Evolutionary conservation across 2,888 invertebrate genomes (phyloP), one percentile per base, ranked within the genome.

Genomic region (Saturnia japonica): DNA sequence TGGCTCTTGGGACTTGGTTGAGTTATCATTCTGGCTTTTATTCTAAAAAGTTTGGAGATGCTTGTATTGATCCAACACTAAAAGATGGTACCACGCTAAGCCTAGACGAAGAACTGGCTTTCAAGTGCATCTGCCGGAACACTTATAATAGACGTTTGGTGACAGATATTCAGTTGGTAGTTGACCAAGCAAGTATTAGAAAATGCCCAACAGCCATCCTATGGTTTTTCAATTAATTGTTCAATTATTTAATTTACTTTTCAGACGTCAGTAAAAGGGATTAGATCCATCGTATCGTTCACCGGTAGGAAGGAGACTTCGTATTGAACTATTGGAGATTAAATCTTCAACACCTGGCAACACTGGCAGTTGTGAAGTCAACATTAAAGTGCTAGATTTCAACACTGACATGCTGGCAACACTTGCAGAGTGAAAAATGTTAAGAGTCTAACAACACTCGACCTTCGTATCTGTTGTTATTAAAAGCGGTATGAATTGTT

Each of bases 201-300:
- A 34, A 34, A 34, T 34, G 34, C 34, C 34, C 34, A 4, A 34
- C 34, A 2, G 6, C 34, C 34, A 34, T 34, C 3, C 34, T 34
- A 34, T 34, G 6, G 6, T 34, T 34, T 34, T 34, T n/a, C n/a
- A n/a, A n/a, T n/a, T n/a, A n/a, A 34, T 34, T 34, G 34, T 34
- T 6, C 34, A 34, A n/a, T 72, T 14, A 68, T 51, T 75, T 47
- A 72, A 77, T 80, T 80, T 82, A 79, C 82, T 80, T 95, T 96
- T 77, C 95, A 97, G 97, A 97, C 97, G 68, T 97, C 97, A 67
- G 97, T 97, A 71, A 97, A 97, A 91, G 97, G 97, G 6, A 97
- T 97, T 77, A 95, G 97, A 72, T 97, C 97, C 68, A 97, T 97
- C 81, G 97, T 97, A 42, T 97, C 97, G 51, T 97, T 97, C 90